phyloP scores from a whole-genome alignment of 1,140 invertebrate genomes.

The Euschistus heros region DNA sequence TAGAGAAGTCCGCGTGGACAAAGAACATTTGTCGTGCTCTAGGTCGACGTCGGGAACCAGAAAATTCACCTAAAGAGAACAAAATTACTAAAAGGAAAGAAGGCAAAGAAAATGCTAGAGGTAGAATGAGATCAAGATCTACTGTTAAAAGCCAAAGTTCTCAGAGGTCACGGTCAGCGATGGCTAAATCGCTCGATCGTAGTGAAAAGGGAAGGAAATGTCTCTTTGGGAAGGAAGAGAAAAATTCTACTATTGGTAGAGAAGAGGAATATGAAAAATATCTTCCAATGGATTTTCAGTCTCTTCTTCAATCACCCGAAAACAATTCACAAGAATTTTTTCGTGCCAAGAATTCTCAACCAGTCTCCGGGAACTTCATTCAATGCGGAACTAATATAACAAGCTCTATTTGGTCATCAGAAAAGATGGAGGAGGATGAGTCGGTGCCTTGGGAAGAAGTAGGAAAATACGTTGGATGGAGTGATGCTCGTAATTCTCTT shows the following conservation, averaged over 20 bases:
- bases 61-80: constrained; percentile 23
- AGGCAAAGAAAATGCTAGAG: constrained; percentile 25
- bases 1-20: neutral
- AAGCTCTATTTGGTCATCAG: constrained; percentile 37
- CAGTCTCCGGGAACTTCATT: constrained; percentile 30
- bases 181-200: constrained; percentile 28
- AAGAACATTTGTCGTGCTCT: constrained; percentile 9
- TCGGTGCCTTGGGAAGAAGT: constrained; percentile 24
- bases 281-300: constrained; percentile 45
- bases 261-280: constrained; percentile 37
- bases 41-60: constrained; percentile 9
- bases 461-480: constrained; percentile 28
- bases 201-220: constrained; percentile 24
- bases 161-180: constrained; percentile 20
- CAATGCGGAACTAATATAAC: constrained; percentile 37
- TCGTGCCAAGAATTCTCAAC: constrained; percentile 11
- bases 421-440: constrained; percentile 29
- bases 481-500: constrained; percentile 27
- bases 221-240: constrained; percentile 11
- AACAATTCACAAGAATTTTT: neutral
- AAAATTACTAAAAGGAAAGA: constrained; percentile 25
- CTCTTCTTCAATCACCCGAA: constrained; percentile 43
- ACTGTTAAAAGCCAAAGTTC: constrained; percentile 25
- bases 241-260: constrained; percentile 10
- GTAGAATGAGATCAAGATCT: constrained; percentile 28